These are phyloP conservation scores for Channa maculata DNA, from an alignment of 2,113 vertebrate species.

Conservation along the genomic window DNA sequence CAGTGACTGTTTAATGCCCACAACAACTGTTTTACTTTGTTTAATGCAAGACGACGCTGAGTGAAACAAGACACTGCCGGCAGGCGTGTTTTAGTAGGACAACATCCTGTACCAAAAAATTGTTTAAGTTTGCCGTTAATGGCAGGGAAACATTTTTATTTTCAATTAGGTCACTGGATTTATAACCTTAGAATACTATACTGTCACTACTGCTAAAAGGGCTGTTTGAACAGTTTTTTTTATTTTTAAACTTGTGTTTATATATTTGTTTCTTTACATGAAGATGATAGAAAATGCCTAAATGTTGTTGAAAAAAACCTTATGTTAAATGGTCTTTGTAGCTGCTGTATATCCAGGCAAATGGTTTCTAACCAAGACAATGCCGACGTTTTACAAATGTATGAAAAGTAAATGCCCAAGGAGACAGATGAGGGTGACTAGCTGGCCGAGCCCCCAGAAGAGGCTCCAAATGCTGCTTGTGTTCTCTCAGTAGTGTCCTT, in stretches of 20 bases:
- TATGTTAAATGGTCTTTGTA: no score
- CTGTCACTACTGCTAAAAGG: no score
- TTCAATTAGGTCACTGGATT: neutral
- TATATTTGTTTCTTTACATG: no score
- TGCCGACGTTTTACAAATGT: neutral
- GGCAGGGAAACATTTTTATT: neutral
- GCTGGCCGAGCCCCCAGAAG: constrained; percentile 22
- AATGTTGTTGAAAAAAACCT: no score
- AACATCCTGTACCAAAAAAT: neutral
- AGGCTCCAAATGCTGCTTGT: constrained; percentile 50
- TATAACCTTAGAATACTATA: no score
- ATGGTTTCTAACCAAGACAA: neutral
- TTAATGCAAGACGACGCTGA: constrained; percentile 20
- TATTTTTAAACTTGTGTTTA: no score
- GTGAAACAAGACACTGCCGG: constrained; percentile 2
- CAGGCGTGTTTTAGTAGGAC: neutral
- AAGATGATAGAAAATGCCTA: no score
- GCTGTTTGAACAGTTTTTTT: no score
- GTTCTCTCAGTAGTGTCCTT: constrained; percentile 46
- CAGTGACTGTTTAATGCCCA: constrained; percentile 7
- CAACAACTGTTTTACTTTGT: constrained; percentile 25
- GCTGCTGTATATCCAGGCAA: no score
- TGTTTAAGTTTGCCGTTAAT: neutral
- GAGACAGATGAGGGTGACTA: constrained; percentile 10
- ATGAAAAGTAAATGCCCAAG: constrained; percentile 19